Base-by-base conservation (phyloP, 2,888 invertebrate species). In the Listrodromus nycthemerus region DNA sequence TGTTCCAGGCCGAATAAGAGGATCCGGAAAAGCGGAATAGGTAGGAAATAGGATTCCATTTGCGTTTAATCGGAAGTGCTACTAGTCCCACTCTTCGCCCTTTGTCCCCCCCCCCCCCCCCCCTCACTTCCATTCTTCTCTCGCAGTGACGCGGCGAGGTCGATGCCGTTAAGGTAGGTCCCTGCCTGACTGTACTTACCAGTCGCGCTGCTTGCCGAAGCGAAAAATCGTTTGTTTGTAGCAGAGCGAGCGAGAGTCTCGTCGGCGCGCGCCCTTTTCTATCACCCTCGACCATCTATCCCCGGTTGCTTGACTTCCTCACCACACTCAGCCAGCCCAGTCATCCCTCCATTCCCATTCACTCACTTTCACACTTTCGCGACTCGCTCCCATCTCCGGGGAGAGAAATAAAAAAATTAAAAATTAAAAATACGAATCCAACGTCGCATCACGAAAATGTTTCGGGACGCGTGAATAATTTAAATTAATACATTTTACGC, bases 1-100 rank as follows among this genome's bases (percentile, higher is more conserved):
- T 55, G 55, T 55, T 55, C 55, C 55, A 21, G 21, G 55, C 24
- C 81, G 84, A 80, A 81, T 84, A 81, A 84, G 81, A 79, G 81
- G 81, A 81, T 81, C 69, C 81, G 84, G 78, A 84, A 82, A 83
- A 86, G 80, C 83, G 86, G 86, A 87, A 87, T 87, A 89, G 86
- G 85, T 84, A 86, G 88, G 85, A 87, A 87, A 88, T 86, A 86
- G 87, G 83, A 89, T 88, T 87, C 85, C 85, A 87, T 88, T 88
- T 86, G 87, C 85, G 87, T 88, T 85, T 86, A 87, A 87, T 87
- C 88, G 87, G 84, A 88, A 87, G 87, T 86, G 73, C 81, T 71
- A 75, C 80, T 66, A 77, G 41, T 70, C 71, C 69, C 70, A 37
- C 50, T 33, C 61, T 50, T 13, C 41, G 13, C 13, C 5, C 41